Base-by-base conservation (phyloP, 2,888 invertebrate species). In the Nymphalis c-album region DNA sequence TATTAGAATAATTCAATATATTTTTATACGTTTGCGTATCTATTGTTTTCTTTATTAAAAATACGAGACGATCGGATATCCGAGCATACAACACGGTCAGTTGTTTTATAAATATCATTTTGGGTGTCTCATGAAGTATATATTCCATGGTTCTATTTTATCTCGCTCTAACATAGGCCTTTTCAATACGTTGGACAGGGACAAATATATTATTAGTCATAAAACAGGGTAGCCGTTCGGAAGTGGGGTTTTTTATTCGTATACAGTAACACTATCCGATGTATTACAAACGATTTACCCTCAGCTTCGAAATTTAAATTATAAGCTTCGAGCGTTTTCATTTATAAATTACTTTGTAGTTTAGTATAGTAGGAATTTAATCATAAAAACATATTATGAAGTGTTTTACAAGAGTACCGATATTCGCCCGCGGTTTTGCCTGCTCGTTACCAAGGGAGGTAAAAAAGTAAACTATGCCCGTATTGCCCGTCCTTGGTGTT, bases 181-280 rank as follows among this genome's bases (percentile, higher is more conserved):
- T 16, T 13, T 40, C n/a, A 17, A 46, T 59, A 7, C 46, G 55
- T 35, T 17, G 31, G 31, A 55, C 16, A n/a, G 55, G 10, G 31
- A 35, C 17, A 31, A 1, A n/a, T n/a, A 35, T 53, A 64, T 60
- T 63, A 64, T 69, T 71, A 60, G 60, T 68, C 69, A 68, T 63
- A 65, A 59, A 79, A 78, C 77, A 76, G 75, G 77, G 76, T 71
- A 75, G 73, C 73, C 71, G 74, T 75, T 77, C 77, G 81, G 78
- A 81, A 78, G 76, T 70, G 67, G 58, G 66, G 76, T 76, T 80
- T 77, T 79, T 82, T 55, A 74, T 76, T 76, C 75, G 71, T 77
- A 72, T 68, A 71, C 74, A 70, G 78, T 79, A 81, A 82, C 78
- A 77, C 77, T 79, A 82, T 77, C 79, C 78, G 70, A 75, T 74